These are phyloP conservation scores for Platichthys stellatus DNA, from an alignment of 2,113 vertebrate species.

Conservation along the genomic window DNA sequence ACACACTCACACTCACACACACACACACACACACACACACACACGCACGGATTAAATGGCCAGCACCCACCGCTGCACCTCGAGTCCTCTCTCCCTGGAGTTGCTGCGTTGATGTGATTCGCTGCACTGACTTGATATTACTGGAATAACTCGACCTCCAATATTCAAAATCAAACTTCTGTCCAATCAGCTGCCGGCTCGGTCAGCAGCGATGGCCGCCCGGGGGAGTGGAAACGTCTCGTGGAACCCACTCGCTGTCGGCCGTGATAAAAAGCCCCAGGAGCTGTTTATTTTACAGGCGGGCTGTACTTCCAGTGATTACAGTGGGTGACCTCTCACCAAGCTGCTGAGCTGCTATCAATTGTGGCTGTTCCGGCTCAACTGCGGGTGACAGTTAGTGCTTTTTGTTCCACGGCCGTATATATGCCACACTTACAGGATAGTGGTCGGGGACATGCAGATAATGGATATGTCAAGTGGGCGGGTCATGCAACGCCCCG, in stretches of 20 bases:
- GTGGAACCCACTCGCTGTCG: constrained; percentile 31
- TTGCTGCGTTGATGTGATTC: not conserved
- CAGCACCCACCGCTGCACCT: not conserved
- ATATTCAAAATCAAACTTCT: constrained; percentile 9
- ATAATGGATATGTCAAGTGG: constrained; percentile 62
- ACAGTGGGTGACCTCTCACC: constrained; percentile 63
- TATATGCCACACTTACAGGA: constrained; percentile 42
- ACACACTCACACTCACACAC: too few species aligned
- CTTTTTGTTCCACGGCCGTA: constrained; percentile 42
- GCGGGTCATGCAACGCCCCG: constrained; percentile 33
- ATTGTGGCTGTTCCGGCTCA: constrained; percentile 54
- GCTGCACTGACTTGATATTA: constrained; percentile 5
- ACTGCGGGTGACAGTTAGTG: constrained; percentile 44
- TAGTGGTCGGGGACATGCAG: constrained; percentile 54
- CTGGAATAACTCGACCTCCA: not conserved
- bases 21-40: too few species aligned
- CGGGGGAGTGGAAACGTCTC: constrained; percentile 7
- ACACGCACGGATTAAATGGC: constrained; percentile 27
- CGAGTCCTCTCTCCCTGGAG: constrained; percentile 8
- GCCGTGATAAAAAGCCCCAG: constrained; percentile 43
- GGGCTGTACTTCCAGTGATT: constrained; percentile 58
- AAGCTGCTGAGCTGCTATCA: constrained; percentile 59
- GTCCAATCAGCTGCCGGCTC: constrained; percentile 20
- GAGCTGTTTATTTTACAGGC: constrained; percentile 62
- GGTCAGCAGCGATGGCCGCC: not conserved